Conservation (phyloP, 2,888 invertebrate genomes). For the Dione juno region DNA sequence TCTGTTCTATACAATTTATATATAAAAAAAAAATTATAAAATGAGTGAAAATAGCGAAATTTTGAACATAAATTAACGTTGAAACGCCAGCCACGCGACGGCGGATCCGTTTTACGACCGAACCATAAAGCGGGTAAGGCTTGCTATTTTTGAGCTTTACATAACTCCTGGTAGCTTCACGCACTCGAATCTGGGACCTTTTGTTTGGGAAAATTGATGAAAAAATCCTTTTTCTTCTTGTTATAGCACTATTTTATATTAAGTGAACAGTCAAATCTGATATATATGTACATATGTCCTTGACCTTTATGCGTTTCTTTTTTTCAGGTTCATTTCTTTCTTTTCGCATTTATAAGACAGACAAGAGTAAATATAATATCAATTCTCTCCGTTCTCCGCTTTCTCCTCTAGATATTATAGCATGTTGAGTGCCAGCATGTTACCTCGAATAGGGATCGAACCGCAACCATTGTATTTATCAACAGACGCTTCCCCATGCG, state of each 20-base stretch:
- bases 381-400: too few species aligned
- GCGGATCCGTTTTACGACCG: constrained; percentile 47
- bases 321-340: not conserved
- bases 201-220: constrained; percentile 22
- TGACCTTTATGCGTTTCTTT: not conserved
- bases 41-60: constrained; percentile 35
- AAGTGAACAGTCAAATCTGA: constrained; percentile 1
- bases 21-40: constrained; percentile 23
- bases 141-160: constrained; percentile 53
- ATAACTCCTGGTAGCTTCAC: constrained; percentile 43
- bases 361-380: too few species aligned
- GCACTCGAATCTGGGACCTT: constrained; percentile 32
- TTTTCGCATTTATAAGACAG: not conserved
- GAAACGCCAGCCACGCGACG: constrained; percentile 37
- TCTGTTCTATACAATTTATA: constrained; percentile 15
- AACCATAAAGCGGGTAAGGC: constrained; percentile 48
- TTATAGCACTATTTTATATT: not conserved
- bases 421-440: too few species aligned
- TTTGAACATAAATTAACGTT: constrained; percentile 43
- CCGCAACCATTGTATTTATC: too few species aligned
- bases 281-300: too few species aligned
- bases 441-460: too few species aligned
- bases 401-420: too few species aligned
- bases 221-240: constrained; percentile 5
- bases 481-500: too few species aligned